These are phyloP conservation scores for Antrozous pallidus DNA, from an alignment of 2,797 vertebrate genomes.

Conservation along the genomic window DNA sequence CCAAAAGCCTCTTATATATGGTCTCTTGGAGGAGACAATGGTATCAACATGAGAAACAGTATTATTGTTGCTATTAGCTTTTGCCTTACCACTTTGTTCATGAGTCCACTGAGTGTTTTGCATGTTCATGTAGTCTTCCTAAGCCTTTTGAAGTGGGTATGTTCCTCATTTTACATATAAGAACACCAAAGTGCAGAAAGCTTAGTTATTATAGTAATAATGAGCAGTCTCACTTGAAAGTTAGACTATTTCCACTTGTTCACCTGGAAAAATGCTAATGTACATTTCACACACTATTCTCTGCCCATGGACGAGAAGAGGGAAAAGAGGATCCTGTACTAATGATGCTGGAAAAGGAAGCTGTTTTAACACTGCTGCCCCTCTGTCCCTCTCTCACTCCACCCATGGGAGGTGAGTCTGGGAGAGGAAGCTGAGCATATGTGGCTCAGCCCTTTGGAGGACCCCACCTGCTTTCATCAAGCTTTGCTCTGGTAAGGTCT, in stretches of 20 bases:
- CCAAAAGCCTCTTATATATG: not conserved
- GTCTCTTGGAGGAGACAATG: not conserved
- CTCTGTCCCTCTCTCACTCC: not conserved
- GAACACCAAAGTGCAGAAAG: not conserved
- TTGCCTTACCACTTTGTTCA: not conserved
- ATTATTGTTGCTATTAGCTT: not conserved
- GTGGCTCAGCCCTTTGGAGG: not conserved
- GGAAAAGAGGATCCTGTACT: not conserved
- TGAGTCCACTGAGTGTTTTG: not conserved
- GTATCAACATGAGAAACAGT: not conserved
- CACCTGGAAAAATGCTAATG: not conserved
- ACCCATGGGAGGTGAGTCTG: not conserved
- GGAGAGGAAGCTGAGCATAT: not conserved
- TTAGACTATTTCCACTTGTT: not conserved
- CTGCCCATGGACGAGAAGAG: not conserved
- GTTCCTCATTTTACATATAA: not conserved
- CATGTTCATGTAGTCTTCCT: not conserved
- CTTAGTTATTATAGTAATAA: not conserved
- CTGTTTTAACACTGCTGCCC: not conserved
- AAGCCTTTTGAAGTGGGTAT: not conserved
- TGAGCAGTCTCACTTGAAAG: not conserved
- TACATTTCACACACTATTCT: rapidly evolving
- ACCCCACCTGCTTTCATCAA: not conserved
- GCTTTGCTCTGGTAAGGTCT: not conserved
- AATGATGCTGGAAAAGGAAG: not conserved